Base-by-base conservation (phyloP, 2,797 vertebrate species). In the Thamnophis elegans region DNA sequence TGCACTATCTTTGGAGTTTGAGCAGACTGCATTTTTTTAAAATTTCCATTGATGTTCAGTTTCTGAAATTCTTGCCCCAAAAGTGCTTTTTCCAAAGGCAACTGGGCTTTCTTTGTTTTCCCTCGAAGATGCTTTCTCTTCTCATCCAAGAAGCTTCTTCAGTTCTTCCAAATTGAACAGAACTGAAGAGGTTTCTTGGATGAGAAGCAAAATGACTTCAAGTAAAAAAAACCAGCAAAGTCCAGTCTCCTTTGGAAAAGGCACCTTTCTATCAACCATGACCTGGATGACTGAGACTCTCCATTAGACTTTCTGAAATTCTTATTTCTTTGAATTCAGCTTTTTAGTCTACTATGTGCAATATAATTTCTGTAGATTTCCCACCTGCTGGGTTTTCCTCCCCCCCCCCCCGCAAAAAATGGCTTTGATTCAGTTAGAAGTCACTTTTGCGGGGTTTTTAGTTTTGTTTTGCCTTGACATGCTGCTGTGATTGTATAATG, bases 401-500 rank as follows among this genome's bases (percentile, higher is more conserved):
- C 16, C 47, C 22, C 42, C 32, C 95, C 4, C 36, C 13, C 28
- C 93, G 95, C 1, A 42, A 42, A 42, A 42, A 92, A 94, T 97
- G 92, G 94, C 95, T 96, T 95, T 95, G 92, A 92, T 93, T 95
- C 82, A 95, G 94, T 97, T 96, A 95, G 93, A 91, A 60, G 95
- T 96, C 94, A 94, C 94, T 94, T 97, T 97, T 96, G 94, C 95
- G 95, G 95, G 62, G 62, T 1, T 32, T 32, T 26, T 1, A 51
- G 47, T 26, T 26, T 65, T 94, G 88, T 92, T 95, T 96, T 94
- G 93, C 93, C 94, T 96, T 96, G 96, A 95, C 92, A 16, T 91
- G 95, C 97, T 96, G 89, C 96, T 97, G 94, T 95, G 94, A 97
- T 97, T 96, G 96, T 97, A 96, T 97, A 96, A 95, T 96, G 96